Conservation (phyloP, 2,888 invertebrate genomes). For the Saturnia japonica region DNA sequence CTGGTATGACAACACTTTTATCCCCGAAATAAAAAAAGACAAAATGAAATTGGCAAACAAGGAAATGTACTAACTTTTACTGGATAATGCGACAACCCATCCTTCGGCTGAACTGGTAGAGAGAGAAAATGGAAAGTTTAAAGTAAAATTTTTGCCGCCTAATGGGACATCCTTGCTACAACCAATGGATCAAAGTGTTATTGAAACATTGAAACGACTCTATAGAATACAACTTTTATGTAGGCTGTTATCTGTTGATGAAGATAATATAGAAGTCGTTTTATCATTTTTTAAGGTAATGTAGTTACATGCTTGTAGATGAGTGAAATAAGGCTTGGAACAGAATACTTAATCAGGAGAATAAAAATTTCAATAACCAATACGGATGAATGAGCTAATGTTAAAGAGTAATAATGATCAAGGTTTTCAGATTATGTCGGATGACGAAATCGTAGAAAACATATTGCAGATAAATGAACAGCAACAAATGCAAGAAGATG, state of each 20-base stretch:
- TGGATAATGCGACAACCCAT: not conserved
- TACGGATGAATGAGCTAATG: no score
- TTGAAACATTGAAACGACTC: conserved; percentile 31
- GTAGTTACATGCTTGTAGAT: not conserved
- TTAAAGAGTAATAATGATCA: no score
- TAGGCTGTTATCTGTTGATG: conserved; percentile 5
- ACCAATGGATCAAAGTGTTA: conserved; percentile 34
- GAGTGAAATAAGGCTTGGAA: not conserved
- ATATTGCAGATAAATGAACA: no score
- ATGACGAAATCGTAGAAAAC: no score
- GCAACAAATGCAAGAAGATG: no score
- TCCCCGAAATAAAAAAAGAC: not conserved
- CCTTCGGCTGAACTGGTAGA: not conserved
- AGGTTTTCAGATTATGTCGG: no score
- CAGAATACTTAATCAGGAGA: conserved; percentile 16
- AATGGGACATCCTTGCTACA: conserved; percentile 31
- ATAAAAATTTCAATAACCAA: conserved; percentile 23
- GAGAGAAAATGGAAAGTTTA: conserved; percentile 22
- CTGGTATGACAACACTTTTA: conserved; percentile 3
- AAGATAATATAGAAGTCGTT: not conserved
- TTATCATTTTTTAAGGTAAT: not conserved
- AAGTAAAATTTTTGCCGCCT: conserved; percentile 30
- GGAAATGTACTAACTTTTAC: conserved; percentile 1
- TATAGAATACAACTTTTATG: conserved; percentile 34
- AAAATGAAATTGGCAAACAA: no score